A percentile compares a stretch with the other conserved stretches of the same genome.
Conservation (phyloP, 53 echinoderm and acorn worm species). For the Luidia sarsii region DNA sequence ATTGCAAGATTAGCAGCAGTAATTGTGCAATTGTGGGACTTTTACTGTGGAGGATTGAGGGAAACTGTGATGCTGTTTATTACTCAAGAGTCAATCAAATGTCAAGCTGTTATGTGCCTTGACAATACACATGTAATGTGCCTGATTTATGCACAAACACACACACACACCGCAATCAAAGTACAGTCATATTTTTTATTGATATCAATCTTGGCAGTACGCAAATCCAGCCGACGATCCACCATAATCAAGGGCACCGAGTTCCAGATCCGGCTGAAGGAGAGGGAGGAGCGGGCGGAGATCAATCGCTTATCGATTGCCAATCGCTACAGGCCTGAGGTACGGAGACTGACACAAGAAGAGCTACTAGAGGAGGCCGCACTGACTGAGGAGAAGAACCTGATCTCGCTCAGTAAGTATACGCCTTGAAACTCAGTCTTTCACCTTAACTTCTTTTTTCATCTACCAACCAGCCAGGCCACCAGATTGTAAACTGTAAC, state of each 20-base stretch:
- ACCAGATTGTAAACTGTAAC: no score
- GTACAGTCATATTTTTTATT: background rate
- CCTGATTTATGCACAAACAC: no score
- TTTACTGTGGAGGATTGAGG: no score
- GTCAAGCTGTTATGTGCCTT: no score
- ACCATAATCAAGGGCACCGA: conserved; percentile 82
- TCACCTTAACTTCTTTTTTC: no score
- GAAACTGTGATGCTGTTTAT: no score
- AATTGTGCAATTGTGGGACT: no score
- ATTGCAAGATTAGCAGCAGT: no score
- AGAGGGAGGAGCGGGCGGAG: conserved; percentile 70
- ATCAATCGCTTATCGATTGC: conserved; percentile 57
- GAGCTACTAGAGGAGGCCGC: conserved; percentile 89
- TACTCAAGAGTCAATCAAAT: no score
- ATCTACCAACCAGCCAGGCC: no score
- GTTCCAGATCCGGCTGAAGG: conserved; percentile 75
- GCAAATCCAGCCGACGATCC: conserved; percentile 81
- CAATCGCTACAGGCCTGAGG: conserved; percentile 59
- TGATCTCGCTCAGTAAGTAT: conserved; percentile 82
- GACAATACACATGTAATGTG: no score
- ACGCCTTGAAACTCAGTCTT: background rate
- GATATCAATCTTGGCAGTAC: no score
- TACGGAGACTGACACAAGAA: conserved; percentile 88
- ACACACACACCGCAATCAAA: background rate
- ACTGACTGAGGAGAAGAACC: conserved; percentile 84